These are phyloP conservation scores for Takifugu rubripes DNA, from an alignment of 2,797 vertebrate species.

Conservation along the genomic window DNA sequence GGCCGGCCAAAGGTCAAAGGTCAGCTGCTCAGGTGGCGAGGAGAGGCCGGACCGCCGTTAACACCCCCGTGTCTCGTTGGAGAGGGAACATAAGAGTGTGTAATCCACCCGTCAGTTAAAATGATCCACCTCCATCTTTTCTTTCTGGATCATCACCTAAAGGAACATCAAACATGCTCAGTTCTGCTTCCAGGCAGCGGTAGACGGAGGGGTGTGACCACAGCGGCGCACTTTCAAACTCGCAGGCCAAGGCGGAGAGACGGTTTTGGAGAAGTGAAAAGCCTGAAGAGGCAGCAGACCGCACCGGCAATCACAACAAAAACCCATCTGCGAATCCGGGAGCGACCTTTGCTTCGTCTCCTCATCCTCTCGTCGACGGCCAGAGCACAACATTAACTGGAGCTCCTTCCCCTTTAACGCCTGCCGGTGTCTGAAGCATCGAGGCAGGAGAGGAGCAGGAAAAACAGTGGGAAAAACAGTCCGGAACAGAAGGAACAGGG, in stretches of 20 bases:
- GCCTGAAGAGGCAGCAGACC: background rate
- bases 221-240: background rate
- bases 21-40: too few species aligned
- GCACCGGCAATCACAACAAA: background rate
- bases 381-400: conserved; percentile 69
- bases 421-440: conserved; percentile 52
- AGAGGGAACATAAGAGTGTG: too few species aligned
- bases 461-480: conserved; percentile 11
- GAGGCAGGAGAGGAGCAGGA: conserved; percentile 18
- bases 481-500: conserved; percentile 13
- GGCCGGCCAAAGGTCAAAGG: too few species aligned
- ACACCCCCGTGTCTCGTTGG: too few species aligned
- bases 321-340: background rate
- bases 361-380: conserved; percentile 61
- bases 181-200: too few species aligned
- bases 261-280: background rate
- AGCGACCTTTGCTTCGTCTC: conserved; percentile 18
- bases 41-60: too few species aligned
- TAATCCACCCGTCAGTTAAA: too few species aligned
- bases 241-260: background rate
- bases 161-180: too few species aligned
- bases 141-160: too few species aligned
- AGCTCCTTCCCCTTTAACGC: conserved; percentile 75
- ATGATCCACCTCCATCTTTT: too few species aligned
- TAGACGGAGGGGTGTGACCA: too few species aligned